Evolutionary conservation across 2,113 vertebrate genomes (phyloP).

Genomic region (Elephas maximus): DNA sequence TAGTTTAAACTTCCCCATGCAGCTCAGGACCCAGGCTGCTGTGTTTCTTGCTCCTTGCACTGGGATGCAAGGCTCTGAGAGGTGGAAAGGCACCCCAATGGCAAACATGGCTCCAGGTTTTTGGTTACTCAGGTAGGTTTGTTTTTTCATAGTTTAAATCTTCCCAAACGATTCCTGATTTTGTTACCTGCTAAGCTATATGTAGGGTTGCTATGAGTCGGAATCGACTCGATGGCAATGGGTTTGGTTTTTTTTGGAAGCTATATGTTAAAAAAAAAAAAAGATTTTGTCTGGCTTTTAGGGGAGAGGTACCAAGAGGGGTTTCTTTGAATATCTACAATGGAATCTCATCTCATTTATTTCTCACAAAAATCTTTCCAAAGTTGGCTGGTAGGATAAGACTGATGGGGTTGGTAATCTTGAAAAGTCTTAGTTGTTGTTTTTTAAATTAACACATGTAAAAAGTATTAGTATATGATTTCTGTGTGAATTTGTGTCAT

Average conservation of each 20-base stretch:
- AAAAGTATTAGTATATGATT: neutral
- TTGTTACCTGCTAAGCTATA: neutral
- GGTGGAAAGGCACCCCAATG: no score
- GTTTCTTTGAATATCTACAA: neutral
- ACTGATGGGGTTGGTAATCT: neutral
- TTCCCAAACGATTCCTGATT: neutral
- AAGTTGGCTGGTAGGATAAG: neutral
- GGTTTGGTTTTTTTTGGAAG: no score
- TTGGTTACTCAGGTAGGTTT: neutral
- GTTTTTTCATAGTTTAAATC: neutral
- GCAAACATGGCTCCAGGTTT: neutral
- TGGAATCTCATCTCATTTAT: neutral
- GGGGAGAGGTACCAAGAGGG: neutral
- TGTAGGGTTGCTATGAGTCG: neutral
- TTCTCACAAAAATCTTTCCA: neutral
- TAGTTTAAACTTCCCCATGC: neutral
- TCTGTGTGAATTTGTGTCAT: neutral
- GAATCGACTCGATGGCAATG: no score
- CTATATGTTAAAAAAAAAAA: neutral
- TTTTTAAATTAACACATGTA: neutral
- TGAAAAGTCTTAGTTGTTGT: neutral
- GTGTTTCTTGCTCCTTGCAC: neutral
- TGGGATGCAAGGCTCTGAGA: neutral
- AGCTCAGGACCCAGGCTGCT: neutral
- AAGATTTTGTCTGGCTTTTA: neutral